Conservation (phyloP, 2,797 vertebrate genomes). For the Hemitrygon akajei region DNA sequence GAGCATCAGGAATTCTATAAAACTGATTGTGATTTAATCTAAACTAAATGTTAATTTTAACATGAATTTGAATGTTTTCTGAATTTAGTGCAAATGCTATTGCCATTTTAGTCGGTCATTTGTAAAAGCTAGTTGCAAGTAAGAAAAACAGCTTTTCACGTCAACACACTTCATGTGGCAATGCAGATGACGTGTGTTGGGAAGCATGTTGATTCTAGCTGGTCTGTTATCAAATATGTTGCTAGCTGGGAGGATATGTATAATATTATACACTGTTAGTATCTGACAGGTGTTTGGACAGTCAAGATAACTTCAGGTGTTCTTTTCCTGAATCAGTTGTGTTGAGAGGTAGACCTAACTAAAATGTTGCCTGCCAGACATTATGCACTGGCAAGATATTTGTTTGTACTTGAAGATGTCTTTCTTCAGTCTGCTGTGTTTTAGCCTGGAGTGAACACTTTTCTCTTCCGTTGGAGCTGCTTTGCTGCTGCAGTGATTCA, state of each 20-base stretch:
- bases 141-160: not conserved
- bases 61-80: not conserved
- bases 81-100: not conserved
- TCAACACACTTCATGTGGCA: not conserved
- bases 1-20: not conserved
- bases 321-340: not conserved
- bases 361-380: not conserved
- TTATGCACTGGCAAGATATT: conserved; percentile 3
- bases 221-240: not conserved
- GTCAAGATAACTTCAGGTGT: not conserved
- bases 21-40: not conserved
- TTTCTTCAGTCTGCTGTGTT: not conserved
- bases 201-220: not conserved
- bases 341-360: not conserved
- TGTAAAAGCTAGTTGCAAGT: not conserved
- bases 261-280: not conserved
- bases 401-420: not conserved
- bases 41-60: not conserved
- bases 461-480: not conserved
- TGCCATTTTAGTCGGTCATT: too few relatives aligned
- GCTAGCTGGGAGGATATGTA: not conserved
- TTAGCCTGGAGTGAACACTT: not conserved
- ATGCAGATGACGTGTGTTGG: conserved; percentile 1
- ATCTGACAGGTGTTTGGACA: conserved; percentile 26
- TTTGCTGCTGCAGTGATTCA: not conserved